Conservation (phyloP, 2,888 invertebrate genomes). For the Hydrotaea diabolus region DNA sequence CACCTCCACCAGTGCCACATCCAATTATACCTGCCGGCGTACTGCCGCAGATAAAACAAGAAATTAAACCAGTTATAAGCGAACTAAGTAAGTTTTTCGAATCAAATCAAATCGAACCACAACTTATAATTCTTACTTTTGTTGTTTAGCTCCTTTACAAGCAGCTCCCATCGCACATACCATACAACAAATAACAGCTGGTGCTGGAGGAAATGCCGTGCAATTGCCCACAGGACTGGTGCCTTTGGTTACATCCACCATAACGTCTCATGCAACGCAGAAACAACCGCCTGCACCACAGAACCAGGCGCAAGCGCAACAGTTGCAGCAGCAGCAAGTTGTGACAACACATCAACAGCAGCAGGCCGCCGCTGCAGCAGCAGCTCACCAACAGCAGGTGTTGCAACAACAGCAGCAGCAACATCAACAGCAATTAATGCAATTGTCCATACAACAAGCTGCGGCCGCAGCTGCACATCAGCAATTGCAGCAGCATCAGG, state of each 20-base stretch:
- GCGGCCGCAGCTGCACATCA: conserved; percentile 72
- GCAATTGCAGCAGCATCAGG: conserved; percentile 75
- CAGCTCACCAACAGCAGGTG: conserved; percentile 74
- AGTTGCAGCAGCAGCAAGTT: conserved; percentile 72
- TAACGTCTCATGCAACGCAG: conserved; percentile 79
- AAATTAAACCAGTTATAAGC: conserved; percentile 80
- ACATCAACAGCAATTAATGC: conserved; percentile 73
- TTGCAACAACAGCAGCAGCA: conserved; percentile 75
- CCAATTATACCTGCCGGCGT: conserved; percentile 80
- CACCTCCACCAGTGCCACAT: conserved; percentile 80
- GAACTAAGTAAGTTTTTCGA: conserved; percentile 70
- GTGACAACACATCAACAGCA: conserved; percentile 75
- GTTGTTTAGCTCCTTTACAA: conserved; percentile 77
- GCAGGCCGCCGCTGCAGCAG: conserved; percentile 72
- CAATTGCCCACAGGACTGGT: conserved; percentile 78
- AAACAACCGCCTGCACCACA: conserved; percentile 74
- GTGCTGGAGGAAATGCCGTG: conserved; percentile 75
- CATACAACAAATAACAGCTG: conserved; percentile 80
- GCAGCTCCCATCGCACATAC: conserved; percentile 80
- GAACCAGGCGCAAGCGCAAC: conserved; percentile 75
- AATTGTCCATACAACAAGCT: conserved; percentile 75
- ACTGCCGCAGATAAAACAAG: conserved; percentile 79
- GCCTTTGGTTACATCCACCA: conserved; percentile 79
- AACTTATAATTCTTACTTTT: background rate
- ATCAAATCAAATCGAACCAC: background rate